Evolutionary conservation across 2,888 invertebrate genomes (phyloP), one percentile per base, ranked within the genome.

Genomic region (Lasioglossum marginatum): DNA sequence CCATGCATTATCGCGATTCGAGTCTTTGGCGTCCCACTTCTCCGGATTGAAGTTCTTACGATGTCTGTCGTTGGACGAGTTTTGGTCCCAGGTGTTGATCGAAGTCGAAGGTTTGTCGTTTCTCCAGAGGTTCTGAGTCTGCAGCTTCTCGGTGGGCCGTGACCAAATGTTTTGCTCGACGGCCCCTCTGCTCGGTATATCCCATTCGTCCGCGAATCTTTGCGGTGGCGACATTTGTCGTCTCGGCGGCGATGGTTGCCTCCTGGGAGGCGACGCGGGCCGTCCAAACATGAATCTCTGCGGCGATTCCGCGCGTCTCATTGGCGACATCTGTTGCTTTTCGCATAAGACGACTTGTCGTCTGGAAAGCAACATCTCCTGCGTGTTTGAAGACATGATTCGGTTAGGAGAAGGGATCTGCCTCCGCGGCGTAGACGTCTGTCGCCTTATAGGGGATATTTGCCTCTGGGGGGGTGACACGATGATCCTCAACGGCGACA

Each of bases 121-220:
- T 45, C 16, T 78, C 90, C 91, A 90, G 1, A 82, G 3, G 14
- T 82, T 88, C 34, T 84, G 78, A 23, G 87, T 73, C 0, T 75
- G 6, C 48, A 73, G 72, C 60, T 81, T 83, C 1, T 85, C 89
- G 2, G 31, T 4, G 10, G 87, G 66, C 1, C 81, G 86, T 14
- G 37, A 10, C 90, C 87, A 91, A 52, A 68, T 86, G 12, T 37
- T 77, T 45, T 90, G 91, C 52, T 93, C 93, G 1, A 93, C 80
- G 2, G 93, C 91, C 40, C 94, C 93, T 83, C 94, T 91, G 57
- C 91, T 94, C 0, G 94, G 95, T 77, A 93, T 94, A 63, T 95
- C 94, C 95, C 95, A 95, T 1, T 95, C 94, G 79, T 94, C 94
- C 10, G 85, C 88, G 70, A 91, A 93, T 66, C 91, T 91, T 45